These are phyloP conservation scores for Thalassaphorura encarpata DNA, from an alignment of 1,140 invertebrate genomes.

Conservation along the genomic window DNA sequence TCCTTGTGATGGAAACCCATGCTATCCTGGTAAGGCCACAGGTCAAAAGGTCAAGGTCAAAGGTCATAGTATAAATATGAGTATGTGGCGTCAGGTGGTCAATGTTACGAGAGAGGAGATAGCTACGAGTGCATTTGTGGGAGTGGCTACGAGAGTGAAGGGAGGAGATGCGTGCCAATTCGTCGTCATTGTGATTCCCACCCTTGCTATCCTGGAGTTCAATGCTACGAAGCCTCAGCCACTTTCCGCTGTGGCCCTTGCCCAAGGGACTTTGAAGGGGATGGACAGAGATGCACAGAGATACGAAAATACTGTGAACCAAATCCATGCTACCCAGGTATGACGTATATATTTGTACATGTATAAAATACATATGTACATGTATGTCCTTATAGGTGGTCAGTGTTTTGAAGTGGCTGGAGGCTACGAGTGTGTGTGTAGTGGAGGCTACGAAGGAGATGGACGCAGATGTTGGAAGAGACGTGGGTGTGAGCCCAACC, in stretches of 20 bases:
- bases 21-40: not conserved
- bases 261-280: constrained; percentile 1
- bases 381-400: not conserved
- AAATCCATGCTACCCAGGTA: not conserved
- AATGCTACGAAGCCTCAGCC: not conserved
- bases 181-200: not conserved
- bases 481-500: not conserved
- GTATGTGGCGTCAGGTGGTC: not conserved
- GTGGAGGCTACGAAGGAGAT: not conserved
- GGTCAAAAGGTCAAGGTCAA: too few species aligned
- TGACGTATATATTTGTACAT: not conserved
- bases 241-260: not conserved
- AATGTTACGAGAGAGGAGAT: not conserved
- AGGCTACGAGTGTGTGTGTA: not conserved
- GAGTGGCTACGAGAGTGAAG: not conserved
- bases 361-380: not conserved
- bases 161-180: not conserved
- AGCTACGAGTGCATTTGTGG: constrained; percentile 1
- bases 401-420: not conserved
- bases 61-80: too few species aligned
- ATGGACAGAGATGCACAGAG: not conserved
- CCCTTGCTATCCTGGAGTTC: not conserved
- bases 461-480: not conserved
- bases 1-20: not conserved
- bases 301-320: not conserved